A percentile compares a stretch with the other conserved stretches of the same genome.
phyloP scores from a whole-genome alignment of 2,113 vertebrate genomes.

The Embiotoca jacksoni region DNA sequence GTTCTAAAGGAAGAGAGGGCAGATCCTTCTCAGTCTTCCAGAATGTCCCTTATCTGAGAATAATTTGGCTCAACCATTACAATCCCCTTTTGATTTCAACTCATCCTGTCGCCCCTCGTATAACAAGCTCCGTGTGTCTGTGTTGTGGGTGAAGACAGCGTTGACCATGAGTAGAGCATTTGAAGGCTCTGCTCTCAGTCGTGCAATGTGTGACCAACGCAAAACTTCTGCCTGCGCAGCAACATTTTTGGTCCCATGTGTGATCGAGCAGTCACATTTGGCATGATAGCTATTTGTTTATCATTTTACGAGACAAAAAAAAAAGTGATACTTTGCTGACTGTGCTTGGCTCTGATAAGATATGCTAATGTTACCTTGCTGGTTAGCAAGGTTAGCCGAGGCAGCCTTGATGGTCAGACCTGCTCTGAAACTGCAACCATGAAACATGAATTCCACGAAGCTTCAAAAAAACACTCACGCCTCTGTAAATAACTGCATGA shows the following conservation, averaged over 20 bases:
- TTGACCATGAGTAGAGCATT: neutral
- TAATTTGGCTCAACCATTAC: too few relatives aligned
- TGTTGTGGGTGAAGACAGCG: too few relatives aligned
- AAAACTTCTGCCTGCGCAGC: neutral
- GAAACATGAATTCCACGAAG: constrained; percentile 58
- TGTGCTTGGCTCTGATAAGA: constrained; percentile 55
- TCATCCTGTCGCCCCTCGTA: too few relatives aligned
- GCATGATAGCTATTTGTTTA: neutral
- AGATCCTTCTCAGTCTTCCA: too few relatives aligned
- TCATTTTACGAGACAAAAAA: neutral
- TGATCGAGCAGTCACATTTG: neutral
- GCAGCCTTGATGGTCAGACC: constrained; percentile 71
- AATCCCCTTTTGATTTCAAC: too few relatives aligned
- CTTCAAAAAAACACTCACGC: constrained; percentile 26
- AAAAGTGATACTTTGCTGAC: constrained; percentile 37
- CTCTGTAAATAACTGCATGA: constrained; percentile 55
- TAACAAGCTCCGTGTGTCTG: too few relatives aligned
- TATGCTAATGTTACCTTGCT: constrained; percentile 66
- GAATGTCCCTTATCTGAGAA: too few relatives aligned
- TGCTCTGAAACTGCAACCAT: constrained; percentile 57
- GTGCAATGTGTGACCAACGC: neutral
- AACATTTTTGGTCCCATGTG: neutral
- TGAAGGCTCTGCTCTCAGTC: neutral
- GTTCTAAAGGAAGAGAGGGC: too few relatives aligned
- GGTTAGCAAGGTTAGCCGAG: constrained; percentile 66